Base-by-base conservation (phyloP, 2,888 invertebrate genomes). In the Cantharis nigra region DNA sequence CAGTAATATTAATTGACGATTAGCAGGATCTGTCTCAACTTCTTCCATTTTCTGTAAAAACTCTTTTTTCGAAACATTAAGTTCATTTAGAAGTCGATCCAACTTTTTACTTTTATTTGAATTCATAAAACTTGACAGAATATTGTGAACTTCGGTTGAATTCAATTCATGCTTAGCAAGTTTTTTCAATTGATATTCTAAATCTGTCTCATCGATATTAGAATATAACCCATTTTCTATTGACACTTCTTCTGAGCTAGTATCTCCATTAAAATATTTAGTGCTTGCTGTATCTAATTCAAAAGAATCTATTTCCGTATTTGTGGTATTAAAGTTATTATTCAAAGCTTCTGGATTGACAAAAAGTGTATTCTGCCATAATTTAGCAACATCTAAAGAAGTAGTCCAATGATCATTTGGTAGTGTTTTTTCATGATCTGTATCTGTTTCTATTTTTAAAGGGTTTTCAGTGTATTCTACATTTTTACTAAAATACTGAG, bases 11-110 rank as follows among this genome's bases (percentile, higher is more conserved):
- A 96, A 89, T 80, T 94, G 90, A 71, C 93, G 90, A 0, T 95
- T 94, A 0, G 94, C 92, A 75, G 94, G 94, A 81, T 95, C 95
- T 81, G 92, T 92, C 82, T 93, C 93, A 0, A 95, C 95, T 85
- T 95, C 94, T 84, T 94, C 93, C 95, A 96, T 96, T 63, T 95
- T 94, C 78, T 92, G 92, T 91, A 95, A 92, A 74, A 96, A 89
- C 81, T 94, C 94, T 78, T 92, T 91, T 78, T 95, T 94, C 0
- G 94, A 93, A 10, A 93, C 93, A 83, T 96, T 95, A 79, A 95
- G 90, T 16, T 92, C 93, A 0, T 93, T 93, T 85, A 96, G 93
- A 83, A 96, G 92, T 87, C 94, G 92, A 83, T 95, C 93, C 0
- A 95, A 94, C 82, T 93, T 93, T 72, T 92, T 91, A 63, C 93